Base-by-base conservation (phyloP, 2,113 vertebrate species). In the Malurus melanocephalus region DNA sequence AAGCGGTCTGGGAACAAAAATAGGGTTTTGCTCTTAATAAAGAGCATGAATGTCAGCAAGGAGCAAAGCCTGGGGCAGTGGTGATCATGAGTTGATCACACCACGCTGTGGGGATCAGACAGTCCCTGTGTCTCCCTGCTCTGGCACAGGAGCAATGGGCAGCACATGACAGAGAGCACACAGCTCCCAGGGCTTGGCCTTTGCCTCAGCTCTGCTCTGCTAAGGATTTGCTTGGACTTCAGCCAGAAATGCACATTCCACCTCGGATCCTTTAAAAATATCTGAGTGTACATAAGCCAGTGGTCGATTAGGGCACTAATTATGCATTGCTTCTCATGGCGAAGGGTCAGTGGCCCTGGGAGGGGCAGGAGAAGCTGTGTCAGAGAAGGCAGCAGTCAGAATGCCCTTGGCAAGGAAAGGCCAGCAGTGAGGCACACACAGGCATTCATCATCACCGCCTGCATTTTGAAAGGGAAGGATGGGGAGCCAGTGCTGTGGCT, bases 41-140 rank as follows among this genome's bases (percentile, higher is more conserved):
- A 92, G 86, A 80, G 59, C 74, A 30, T 89, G 93, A 94, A 21
- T 91, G 48, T 93, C 67, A 72, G 52, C 27, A 64, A 89, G 78
- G 73, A 73, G 75, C 76, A 74, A 76, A 35, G 53, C 80, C 77
- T 33, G 20, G 56, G 65, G 90, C 80, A 73, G 74, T 46, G 77
- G 75, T 30, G 92, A 73, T 94, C 91, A 95, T 92, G 92, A 68
- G 91, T 83, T 93, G 78, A 89, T 94, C 92, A 93, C 79, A 86
- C 80, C 49, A 11, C 32, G 23, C 81, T 89, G 76, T 80, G 73
- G 77, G 67, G 64, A 68, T 91, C 82, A 62, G 69, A 57, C 78
- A 46, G 43, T 57, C 59, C 77, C 68, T 56, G 22, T 88, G 81
- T 64, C 52, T 80, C 75, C 65, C 84, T 80, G 42, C 49, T 55